Evolutionary conservation across 2,888 invertebrate species (phyloP).

Genomic region (Drosophila mulleri): DNA sequence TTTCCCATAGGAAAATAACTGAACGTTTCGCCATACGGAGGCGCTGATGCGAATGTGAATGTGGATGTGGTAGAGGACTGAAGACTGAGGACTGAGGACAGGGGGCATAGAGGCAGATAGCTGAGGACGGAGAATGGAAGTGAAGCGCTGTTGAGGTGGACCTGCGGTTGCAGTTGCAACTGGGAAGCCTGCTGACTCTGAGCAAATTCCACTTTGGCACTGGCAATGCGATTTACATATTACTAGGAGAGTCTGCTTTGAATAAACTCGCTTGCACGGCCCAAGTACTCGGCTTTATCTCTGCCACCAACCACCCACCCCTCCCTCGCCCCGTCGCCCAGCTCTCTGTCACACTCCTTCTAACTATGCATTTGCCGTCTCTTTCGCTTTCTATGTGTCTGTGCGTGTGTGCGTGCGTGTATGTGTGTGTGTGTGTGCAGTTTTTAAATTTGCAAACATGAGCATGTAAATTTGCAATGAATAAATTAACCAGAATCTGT

Average conservation of each 20-base stretch:
- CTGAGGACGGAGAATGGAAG: background rate
- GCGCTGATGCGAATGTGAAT: slow-evolving; percentile 62
- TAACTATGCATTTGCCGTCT: slow-evolving; percentile 24
- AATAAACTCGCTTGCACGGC: slow-evolving; percentile 65
- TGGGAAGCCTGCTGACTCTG: slow-evolving; percentile 53
- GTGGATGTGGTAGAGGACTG: background rate
- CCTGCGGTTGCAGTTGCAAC: slow-evolving; percentile 30
- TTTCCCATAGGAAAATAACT: slow-evolving; percentile 65
- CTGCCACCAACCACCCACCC: too few relatives aligned
- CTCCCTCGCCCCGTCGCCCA: background rate
- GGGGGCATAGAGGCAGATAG: background rate
- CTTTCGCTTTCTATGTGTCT: background rate
- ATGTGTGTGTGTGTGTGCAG: slow-evolving; percentile 49
- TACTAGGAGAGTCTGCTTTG: slow-evolving; percentile 79
- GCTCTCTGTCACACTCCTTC: slow-evolving; percentile 11
- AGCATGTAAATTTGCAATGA: slow-evolving; percentile 80
- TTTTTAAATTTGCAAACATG: slow-evolving; percentile 80
- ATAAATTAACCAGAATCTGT: slow-evolving; percentile 69
- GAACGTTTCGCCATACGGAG: slow-evolving; percentile 54
- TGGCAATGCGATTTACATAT: slow-evolving; percentile 75
- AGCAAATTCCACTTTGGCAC: slow-evolving; percentile 68
- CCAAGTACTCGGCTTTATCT: slow-evolving; percentile 44
- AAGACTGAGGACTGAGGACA: background rate
- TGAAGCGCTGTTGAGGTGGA: slow-evolving; percentile 5
- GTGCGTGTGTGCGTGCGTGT: slow-evolving; percentile 31